A percentile compares a stretch with the other conserved stretches of the same genome.
These are phyloP conservation scores for Capricornis sumatraensis DNA, from an alignment of 2,113 vertebrate species.

Conservation along the genomic window DNA sequence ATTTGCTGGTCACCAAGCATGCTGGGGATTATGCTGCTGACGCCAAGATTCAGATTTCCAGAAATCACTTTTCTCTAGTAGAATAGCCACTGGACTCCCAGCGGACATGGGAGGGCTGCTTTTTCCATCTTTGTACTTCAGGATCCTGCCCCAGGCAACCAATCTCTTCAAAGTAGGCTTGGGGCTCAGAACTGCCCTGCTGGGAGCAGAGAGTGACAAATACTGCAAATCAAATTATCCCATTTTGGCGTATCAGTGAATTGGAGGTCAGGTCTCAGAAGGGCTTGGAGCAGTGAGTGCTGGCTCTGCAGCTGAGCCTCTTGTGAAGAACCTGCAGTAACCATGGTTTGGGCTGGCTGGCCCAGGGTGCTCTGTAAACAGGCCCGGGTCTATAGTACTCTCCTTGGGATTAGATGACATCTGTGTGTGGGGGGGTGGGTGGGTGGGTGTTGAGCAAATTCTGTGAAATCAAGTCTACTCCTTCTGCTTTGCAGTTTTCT, in stretches of 20 bases:
- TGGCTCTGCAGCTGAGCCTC: background rate
- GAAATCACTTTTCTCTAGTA: background rate
- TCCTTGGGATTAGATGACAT: background rate
- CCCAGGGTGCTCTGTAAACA: background rate
- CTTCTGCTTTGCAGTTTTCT: background rate
- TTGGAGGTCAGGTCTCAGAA: background rate
- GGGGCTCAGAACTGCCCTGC: background rate
- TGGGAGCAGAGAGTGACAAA: background rate
- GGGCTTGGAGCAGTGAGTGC: background rate
- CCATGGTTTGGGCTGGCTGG: background rate
- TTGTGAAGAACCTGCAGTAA: background rate
- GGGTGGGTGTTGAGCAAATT: background rate
- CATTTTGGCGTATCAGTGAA: background rate
- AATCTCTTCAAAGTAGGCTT: background rate
- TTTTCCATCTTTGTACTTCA: background rate
- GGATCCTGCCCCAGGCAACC: background rate
- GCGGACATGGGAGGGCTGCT: rapidly evolving
- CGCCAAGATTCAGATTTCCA: background rate
- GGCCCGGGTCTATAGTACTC: background rate
- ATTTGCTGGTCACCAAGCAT: background rate
- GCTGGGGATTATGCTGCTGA: background rate
- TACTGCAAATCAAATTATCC: background rate
- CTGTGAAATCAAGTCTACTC: background rate
- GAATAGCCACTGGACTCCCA: background rate
- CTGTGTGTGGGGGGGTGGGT: too few relatives aligned